Evolutionary conservation across 2,113 vertebrate genomes (phyloP), one percentile per base, ranked within the genome.

Genomic region (Megaleporinus macrocephalus): DNA sequence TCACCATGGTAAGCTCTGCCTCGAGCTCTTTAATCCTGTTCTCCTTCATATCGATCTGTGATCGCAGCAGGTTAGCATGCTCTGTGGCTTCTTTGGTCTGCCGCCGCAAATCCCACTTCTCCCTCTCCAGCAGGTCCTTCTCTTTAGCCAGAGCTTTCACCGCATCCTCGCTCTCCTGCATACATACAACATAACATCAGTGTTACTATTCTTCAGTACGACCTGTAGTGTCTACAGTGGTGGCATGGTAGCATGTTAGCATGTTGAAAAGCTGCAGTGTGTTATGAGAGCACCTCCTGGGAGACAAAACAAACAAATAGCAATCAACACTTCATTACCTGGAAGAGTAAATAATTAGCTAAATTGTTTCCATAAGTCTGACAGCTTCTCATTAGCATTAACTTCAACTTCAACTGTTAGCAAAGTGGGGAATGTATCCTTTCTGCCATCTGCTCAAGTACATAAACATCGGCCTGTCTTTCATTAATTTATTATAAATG

Each of bases 1-100:
- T 83, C 90, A 97, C 96, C 96, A 96, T 97, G 88, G 95, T 94
- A 85, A 97, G 89, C 90, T 97, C 96, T 0, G 96, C 96, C 89
- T 97, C 96, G 87, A 97, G 94, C 88, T 97, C 96, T 92, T 97
- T 97, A 93, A 96, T 96, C 55, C 96, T 91, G 92, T 96, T 96
- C 91, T 97, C 96, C 84, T 96, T 96, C 85, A 96, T 91, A 90
- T 97, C 96, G 18, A 97, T 93, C 91, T 97, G 95, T 29, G 95
- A 95, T 81, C 94, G 95, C 11, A 97, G 91, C 1, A 93, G 86
- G 0, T 91, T 91, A 65, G 95, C 95, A 0, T 96, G 96, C 87
- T 97, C 96, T 0, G 94, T 96, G 3, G 96, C 95, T 74, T 97
- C 96, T 90, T 96, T 96, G 87, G 95, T 93, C 85, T 96, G 96